These are phyloP conservation scores for Calidris pygmaea DNA, from an alignment of 2,113 vertebrate species.

Conservation along the genomic window DNA sequence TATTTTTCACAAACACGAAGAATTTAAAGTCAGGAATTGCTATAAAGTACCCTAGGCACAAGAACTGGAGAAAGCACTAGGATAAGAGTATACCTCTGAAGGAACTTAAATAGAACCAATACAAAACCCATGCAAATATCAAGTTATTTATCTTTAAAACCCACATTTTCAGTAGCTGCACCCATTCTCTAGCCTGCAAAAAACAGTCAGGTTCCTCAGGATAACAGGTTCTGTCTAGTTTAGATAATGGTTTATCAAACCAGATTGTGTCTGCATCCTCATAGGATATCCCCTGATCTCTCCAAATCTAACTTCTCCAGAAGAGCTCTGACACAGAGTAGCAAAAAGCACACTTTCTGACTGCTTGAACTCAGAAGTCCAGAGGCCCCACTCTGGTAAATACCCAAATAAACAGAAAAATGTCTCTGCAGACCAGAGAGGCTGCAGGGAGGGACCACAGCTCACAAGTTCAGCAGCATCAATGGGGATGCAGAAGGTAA, in stretches of 20 bases:
- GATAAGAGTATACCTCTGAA: neutral
- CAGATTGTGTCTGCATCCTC: neutral
- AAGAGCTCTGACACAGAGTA: neutral
- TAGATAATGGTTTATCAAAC: neutral
- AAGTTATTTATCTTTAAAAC: neutral
- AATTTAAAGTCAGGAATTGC: neutral
- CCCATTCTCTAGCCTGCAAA: neutral
- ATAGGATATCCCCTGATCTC: neutral
- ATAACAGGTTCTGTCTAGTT: neutral
- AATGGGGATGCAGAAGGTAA: neutral
- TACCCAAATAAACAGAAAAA: neutral
- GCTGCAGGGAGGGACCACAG: neutral
- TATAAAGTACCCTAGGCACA: neutral
- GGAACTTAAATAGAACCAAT: neutral
- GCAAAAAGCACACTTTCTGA: neutral
- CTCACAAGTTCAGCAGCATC: neutral
- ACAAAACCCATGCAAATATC: neutral
- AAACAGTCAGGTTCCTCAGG: neutral
- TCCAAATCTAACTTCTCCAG: neutral
- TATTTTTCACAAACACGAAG: neutral
- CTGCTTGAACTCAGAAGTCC: neutral
- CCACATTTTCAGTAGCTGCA: neutral
- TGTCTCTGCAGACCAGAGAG: neutral
- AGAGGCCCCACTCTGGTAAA: neutral
- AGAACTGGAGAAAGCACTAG: neutral